A percentile compares a stretch with the other conserved stretches of the same genome.
Evolutionary conservation across 2,113 vertebrate species (phyloP).

Genomic region (Cercopithecus mona): DNA sequence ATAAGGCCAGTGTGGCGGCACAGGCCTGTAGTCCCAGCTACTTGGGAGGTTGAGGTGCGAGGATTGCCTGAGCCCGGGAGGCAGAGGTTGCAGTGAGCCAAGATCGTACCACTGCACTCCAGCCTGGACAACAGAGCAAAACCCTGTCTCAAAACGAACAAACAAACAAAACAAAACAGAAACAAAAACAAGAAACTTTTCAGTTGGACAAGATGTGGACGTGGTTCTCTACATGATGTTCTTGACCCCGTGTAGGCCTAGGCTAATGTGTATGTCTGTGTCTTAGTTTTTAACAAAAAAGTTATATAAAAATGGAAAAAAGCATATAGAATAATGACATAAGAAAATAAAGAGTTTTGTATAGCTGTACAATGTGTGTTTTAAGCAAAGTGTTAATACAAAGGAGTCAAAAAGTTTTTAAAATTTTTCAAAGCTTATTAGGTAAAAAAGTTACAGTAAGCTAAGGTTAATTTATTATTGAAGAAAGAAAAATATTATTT

Average conservation of each 20-base stretch:
- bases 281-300: background rate
- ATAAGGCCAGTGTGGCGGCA: too few species aligned
- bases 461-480: background rate
- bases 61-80: too few species aligned
- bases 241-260: background rate
- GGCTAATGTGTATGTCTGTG: background rate
- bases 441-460: background rate
- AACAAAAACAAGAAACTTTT: too few species aligned
- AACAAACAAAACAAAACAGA: too few species aligned
- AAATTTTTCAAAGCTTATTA: background rate
- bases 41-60: too few species aligned
- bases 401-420: background rate
- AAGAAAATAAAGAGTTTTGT: background rate
- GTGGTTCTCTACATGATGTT: background rate
- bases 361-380: background rate
- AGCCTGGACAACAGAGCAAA: too few species aligned
- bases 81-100: too few species aligned
- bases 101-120: too few species aligned
- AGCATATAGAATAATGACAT: background rate
- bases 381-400: background rate
- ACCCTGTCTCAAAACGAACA: too few species aligned
- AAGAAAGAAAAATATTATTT: background rate
- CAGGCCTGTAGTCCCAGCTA: too few species aligned
- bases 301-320: background rate
- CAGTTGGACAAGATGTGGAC: background rate